These are phyloP conservation scores for Phyto melanocephala DNA, from an alignment of 2,888 invertebrate species.

Conservation along the genomic window DNA sequence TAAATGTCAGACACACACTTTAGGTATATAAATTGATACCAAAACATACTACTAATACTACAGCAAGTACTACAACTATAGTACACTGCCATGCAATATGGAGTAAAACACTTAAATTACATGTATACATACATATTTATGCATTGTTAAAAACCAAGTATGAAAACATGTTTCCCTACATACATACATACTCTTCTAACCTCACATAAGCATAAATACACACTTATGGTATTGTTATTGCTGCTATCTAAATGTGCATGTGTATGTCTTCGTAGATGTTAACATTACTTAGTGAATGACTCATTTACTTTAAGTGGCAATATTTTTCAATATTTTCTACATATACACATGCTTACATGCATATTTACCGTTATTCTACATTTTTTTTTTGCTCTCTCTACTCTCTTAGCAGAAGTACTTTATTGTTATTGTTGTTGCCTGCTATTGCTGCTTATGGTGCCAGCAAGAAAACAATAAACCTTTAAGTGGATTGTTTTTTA, in stretches of 20 bases:
- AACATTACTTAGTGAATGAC: conserved; percentile 62
- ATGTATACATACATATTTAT: background rate
- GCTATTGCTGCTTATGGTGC: conserved; percentile 17
- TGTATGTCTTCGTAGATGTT: conserved; percentile 19
- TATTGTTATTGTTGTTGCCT: conserved; percentile 14
- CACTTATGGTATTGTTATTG: background rate
- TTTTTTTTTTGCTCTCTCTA: background rate
- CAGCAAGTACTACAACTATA: background rate
- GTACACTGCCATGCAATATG: conserved; percentile 3
- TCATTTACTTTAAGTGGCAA: conserved; percentile 64
- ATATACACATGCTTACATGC: background rate
- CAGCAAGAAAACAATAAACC: conserved; percentile 36
- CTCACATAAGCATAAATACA: background rate
- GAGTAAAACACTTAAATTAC: background rate
- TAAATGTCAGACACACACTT: conserved; percentile 64
- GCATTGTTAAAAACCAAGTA: background rate
- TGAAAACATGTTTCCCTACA: conserved; percentile 6
- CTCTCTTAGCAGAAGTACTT: background rate
- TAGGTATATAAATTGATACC: conserved; percentile 60
- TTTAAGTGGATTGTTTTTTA: conserved; percentile 37
- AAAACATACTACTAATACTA: conserved; percentile 40
- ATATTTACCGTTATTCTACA: background rate
- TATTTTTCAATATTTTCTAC: conserved; percentile 53
- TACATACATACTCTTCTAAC: background rate
- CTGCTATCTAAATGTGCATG: background rate